Percentiles rank a stretch among this genome's conserved stretches.
These are phyloP conservation scores for Ammodytes marinus DNA, from an alignment of 2,113 vertebrate species.

Conservation along the genomic window DNA sequence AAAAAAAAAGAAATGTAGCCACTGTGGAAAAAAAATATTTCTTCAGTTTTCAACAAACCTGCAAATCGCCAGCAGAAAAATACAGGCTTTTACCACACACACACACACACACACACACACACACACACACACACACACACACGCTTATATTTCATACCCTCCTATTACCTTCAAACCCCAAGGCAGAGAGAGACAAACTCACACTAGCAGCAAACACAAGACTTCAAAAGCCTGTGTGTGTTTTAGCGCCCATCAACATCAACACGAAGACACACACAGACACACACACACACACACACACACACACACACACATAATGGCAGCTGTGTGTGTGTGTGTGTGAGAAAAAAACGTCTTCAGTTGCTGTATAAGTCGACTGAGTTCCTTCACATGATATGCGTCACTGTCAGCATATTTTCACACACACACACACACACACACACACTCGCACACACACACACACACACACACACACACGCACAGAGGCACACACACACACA, in stretches of 20 bases:
- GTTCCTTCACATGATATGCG: no score
- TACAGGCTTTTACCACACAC: background rate
- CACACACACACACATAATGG: background rate
- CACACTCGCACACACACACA: no score
- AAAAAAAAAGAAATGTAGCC: background rate
- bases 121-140: background rate
- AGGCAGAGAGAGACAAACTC: constrained; percentile 53
- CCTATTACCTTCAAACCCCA: constrained; percentile 51
- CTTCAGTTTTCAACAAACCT: constrained; percentile 36
- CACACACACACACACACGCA: no score
- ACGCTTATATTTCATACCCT: constrained; percentile 6
- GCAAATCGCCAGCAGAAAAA: constrained; percentile 19
- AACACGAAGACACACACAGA: constrained; percentile 14
- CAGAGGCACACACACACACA: no score
- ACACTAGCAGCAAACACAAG: constrained; percentile 52
- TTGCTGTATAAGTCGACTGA: no score
- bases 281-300: no score
- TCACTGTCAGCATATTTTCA: no score
- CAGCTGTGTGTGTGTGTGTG: no score
- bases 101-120: background rate
- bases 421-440: no score
- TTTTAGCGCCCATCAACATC: constrained; percentile 54
- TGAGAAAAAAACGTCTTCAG: no score
- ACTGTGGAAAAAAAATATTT: constrained; percentile 2
- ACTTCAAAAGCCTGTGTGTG: constrained; percentile 56